These are phyloP conservation scores for Troides oblongomaculatus DNA, from an alignment of 2,888 invertebrate genomes.

Conservation along the genomic window DNA sequence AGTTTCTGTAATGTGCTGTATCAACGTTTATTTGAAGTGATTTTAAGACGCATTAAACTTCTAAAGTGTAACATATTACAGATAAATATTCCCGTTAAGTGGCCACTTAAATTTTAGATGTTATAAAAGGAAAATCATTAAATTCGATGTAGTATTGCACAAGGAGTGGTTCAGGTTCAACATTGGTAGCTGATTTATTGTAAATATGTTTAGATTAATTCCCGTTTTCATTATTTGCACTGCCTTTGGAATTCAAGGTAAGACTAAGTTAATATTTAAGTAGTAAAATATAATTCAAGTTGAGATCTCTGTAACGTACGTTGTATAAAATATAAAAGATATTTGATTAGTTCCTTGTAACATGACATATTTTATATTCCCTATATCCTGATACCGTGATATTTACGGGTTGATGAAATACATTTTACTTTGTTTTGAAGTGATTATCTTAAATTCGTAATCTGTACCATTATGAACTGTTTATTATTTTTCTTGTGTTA, in stretches of 20 bases:
- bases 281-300: neutral
- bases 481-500: too few relatives aligned
- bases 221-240: conserved; percentile 10
- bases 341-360: too few relatives aligned
- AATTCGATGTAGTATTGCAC: neutral
- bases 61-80: conserved; percentile 15
- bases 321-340: neutral
- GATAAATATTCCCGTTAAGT: conserved; percentile 24
- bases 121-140: conserved; percentile 23
- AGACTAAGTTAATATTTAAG: neutral
- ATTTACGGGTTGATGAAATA: too few relatives aligned
- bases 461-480: too few relatives aligned
- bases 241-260: conserved; percentile 12
- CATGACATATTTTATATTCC: too few relatives aligned
- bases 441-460: too few relatives aligned
- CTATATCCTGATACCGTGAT: too few relatives aligned
- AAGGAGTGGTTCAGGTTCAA: neutral
- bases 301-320: neutral
- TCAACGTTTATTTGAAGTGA: conserved; percentile 26
- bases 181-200: neutral
- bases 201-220: conserved; percentile 8
- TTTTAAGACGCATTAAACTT: conserved; percentile 19
- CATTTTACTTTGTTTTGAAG: too few relatives aligned
- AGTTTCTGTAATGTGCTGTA: conserved; percentile 12
- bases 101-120: conserved; percentile 24